Evolutionary conservation across 2,797 vertebrate species (phyloP), one percentile per base, ranked within the genome.

Genomic region (Hypotaenidia philippensis): DNA sequence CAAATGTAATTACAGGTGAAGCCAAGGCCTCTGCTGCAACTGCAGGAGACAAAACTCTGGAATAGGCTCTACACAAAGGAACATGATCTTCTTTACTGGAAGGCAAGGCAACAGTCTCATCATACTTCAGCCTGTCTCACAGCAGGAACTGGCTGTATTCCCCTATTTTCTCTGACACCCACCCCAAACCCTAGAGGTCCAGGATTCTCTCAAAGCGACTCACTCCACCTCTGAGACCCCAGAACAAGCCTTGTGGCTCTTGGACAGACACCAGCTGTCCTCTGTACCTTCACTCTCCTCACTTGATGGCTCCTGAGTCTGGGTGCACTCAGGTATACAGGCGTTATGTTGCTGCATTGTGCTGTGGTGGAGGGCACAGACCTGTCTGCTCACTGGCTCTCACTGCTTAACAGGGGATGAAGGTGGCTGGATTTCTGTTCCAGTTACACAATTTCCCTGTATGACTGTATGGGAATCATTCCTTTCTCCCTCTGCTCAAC

Each of bases 221-320:
- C 49, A n/a, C 26, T 32, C 34, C n/a, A 22, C 56, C 32, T 57
- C 38, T 15, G 82, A 79, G 81, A 4, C 5, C 6, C 14, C 1
- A 1, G 8, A 4, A 2, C 5, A 32, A 74, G 45, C 18, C 32
- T 47, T 1, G 0, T 1, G 1, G 16, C 57, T 49, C 16, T 8
- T 4, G 3, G n/a, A 25, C n/a, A 71, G 27, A 32, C 12, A 40
- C 8, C 0, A 1, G 34, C 38, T 26, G 53, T 10, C 26, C 41
- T 56, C 19, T 11, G 3, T 11, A 21, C 1, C 2, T 41, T n/a
- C 34, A 26, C 29, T 10, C 38, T 50, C 27, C 16, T 63, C n/a
- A 10, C 15, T 1, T 7, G 22, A 7, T 4, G 26, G 52, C n/a
- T 86, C 56, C 77, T 9, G 52, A 61, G 82, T 20, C 45, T 1